Evolutionary conservation across 2,113 vertebrate genomes (phyloP).

Genomic region (Leptodactylus fuscus): DNA sequence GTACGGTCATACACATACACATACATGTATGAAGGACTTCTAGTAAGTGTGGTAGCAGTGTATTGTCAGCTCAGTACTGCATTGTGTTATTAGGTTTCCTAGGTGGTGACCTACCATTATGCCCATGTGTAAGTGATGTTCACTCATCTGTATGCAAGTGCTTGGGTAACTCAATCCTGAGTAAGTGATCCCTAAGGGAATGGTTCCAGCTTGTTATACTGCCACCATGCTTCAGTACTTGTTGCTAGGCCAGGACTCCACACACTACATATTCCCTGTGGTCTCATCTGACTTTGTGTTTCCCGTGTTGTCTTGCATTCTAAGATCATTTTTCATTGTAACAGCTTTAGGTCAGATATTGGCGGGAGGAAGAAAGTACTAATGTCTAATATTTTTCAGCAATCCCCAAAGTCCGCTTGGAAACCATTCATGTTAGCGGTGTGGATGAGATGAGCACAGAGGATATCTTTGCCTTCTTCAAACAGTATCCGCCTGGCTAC

Average conservation of each 20-base stretch:
- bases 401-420: slow-evolving; percentile 87
- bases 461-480: slow-evolving; percentile 93
- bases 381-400: slow-evolving; percentile 71
- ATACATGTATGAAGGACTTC: not conserved
- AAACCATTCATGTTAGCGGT: slow-evolving; percentile 88
- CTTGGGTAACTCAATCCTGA: not conserved
- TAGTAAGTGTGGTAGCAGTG: not conserved
- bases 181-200: slow-evolving; percentile 14
- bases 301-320: not conserved
- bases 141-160: not conserved
- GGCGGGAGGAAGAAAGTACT: not conserved
- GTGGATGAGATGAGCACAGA: slow-evolving; percentile 98
- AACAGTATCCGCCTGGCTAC: slow-evolving; percentile 95
- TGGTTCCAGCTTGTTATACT: not conserved
- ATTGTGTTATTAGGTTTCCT: not conserved
- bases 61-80: not conserved
- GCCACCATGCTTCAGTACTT: not conserved
- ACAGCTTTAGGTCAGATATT: not conserved
- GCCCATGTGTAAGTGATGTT: slow-evolving; percentile 17
- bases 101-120: not conserved
- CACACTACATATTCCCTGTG: not conserved
- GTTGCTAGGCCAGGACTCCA: slow-evolving; percentile 15
- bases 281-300: not conserved
- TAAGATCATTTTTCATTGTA: not conserved
- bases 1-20: too few relatives aligned